Conservation (phyloP, 2,888 invertebrate genomes). For the Hypselothyrea guttata region DNA sequence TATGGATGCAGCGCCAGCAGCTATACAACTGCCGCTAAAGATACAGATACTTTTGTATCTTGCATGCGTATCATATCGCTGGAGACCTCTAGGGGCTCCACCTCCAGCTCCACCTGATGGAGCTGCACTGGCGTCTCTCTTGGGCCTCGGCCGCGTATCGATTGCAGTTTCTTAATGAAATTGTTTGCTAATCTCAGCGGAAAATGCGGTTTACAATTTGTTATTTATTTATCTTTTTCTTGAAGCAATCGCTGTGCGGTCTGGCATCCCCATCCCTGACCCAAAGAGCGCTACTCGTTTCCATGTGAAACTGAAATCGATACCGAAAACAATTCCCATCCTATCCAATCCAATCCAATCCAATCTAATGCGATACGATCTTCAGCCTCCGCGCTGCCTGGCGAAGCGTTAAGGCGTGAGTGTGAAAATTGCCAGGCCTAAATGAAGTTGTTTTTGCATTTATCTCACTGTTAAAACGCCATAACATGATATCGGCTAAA, state of each 20-base stretch:
- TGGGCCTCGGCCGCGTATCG: slow-evolving; percentile 44
- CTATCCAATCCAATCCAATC: slow-evolving; percentile 17
- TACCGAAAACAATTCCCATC: slow-evolving; percentile 11
- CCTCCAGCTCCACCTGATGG: slow-evolving; percentile 59
- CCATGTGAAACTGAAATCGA: slow-evolving; percentile 56
- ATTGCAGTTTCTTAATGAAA: slow-evolving; percentile 76
- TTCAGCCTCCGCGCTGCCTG: slow-evolving; percentile 12
- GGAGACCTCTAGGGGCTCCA: slow-evolving; percentile 7
- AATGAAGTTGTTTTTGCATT: slow-evolving; percentile 43
- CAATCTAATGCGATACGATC: slow-evolving; percentile 8
- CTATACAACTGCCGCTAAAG: slow-evolving; percentile 33
- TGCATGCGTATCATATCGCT: slow-evolving; percentile 10
- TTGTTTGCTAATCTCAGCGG: slow-evolving; percentile 77
- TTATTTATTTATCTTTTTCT: slow-evolving; percentile 19
- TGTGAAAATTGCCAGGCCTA: slow-evolving; percentile 45
- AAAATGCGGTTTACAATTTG: slow-evolving; percentile 71
- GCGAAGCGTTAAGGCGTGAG: slow-evolving; percentile 50
- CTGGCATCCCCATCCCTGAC: slow-evolving; percentile 6
- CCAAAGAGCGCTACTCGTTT: slow-evolving; percentile 56
- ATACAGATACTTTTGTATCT: slow-evolving; percentile 56
- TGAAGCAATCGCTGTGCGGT: slow-evolving; percentile 39
- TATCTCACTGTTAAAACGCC: too few species aligned
- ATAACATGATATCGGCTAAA: background rate
- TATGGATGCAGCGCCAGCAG: slow-evolving; percentile 12
- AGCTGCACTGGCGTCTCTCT: slow-evolving; percentile 18